Evolutionary conservation across 64 coral and sea anemone species (phyloP).

Genomic region (Hydrozoanthus tunicans): DNA sequence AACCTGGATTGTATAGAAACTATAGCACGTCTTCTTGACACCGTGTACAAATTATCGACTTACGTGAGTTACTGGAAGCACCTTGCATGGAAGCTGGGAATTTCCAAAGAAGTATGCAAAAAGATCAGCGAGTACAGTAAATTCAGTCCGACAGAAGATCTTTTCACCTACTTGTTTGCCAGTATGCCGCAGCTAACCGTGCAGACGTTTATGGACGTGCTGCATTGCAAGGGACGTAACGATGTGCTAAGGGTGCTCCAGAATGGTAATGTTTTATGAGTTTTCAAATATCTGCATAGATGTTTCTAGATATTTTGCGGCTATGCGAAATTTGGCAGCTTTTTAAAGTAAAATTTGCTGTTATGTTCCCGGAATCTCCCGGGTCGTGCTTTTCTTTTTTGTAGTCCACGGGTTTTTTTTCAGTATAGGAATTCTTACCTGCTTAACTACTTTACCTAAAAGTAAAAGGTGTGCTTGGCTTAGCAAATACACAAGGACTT

Average conservation of each 20-base stretch:
- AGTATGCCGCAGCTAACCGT: background rate
- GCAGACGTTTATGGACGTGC: background rate
- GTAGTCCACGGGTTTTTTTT: too few species aligned
- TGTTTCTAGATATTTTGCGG: background rate
- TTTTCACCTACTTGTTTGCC: slow-evolving; percentile 5
- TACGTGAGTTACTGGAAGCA: slow-evolving; percentile 37
- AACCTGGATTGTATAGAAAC: slow-evolving; percentile 21
- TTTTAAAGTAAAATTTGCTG: too few species aligned
- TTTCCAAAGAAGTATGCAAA: slow-evolving; percentile 20
- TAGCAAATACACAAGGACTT: too few species aligned
- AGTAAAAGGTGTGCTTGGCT: too few species aligned
- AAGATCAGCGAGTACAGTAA: slow-evolving; percentile 1
- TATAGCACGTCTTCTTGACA: background rate
- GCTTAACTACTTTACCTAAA: too few species aligned
- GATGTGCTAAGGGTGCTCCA: background rate
- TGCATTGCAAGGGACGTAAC: background rate
- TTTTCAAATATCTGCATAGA: background rate
- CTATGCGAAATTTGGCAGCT: too few species aligned
- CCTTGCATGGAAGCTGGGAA: slow-evolving; percentile 3
- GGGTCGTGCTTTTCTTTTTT: too few species aligned
- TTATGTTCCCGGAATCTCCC: too few species aligned
- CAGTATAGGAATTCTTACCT: too few species aligned
- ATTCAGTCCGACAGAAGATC: slow-evolving; percentile 39
- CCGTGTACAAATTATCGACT: slow-evolving; percentile 18
- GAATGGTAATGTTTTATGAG: background rate